phyloP scores from a whole-genome alignment of 2,113 vertebrate genomes.

The Cottus gobio region DNA sequence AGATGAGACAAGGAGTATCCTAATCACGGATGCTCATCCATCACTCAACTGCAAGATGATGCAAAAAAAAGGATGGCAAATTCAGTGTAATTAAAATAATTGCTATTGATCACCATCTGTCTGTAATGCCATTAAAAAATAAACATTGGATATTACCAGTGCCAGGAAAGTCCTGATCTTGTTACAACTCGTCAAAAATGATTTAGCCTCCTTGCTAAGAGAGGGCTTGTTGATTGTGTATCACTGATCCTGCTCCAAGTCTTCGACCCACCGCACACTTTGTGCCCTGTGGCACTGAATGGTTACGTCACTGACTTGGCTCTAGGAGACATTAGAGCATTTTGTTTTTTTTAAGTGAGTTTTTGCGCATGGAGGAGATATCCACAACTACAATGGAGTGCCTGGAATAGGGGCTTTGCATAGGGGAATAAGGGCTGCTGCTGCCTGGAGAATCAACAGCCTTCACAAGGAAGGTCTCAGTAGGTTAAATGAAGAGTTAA shows the following conservation, averaged over 20 bases:
- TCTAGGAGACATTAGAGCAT: conserved; percentile 11
- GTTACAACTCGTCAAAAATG: not conserved
- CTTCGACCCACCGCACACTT: conserved; percentile 36
- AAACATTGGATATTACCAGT: not conserved
- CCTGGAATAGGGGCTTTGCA: conserved; percentile 28
- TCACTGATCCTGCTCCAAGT: conserved; percentile 18
- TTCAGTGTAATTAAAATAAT: conserved; percentile 18
- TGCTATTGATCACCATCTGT: conserved; percentile 11
- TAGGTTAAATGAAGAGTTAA: conserved; percentile 40
- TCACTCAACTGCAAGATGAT: conserved; percentile 8
- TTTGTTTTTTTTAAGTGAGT: conserved; percentile 10
- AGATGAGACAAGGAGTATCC: conserved; percentile 36
- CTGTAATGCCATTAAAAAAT: not conserved
- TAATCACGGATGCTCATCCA: conserved; percentile 40
- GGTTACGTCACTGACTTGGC: conserved; percentile 42
- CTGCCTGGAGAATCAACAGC: conserved; percentile 12
- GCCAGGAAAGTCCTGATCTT: not conserved
- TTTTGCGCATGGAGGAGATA: conserved; percentile 36
- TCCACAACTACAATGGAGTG: conserved; percentile 19
- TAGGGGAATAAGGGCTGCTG: conserved; percentile 41
- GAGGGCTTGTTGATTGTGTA: conserved; percentile 31
- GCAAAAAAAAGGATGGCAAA: not conserved
- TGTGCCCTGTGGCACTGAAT: conserved; percentile 11
- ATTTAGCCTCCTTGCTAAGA: conserved; percentile 11
- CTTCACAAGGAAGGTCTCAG: not conserved